Evolutionary conservation across 2,113 vertebrate species (phyloP), one percentile per base, ranked within the genome.

Genomic region (Corydoras sp.): DNA sequence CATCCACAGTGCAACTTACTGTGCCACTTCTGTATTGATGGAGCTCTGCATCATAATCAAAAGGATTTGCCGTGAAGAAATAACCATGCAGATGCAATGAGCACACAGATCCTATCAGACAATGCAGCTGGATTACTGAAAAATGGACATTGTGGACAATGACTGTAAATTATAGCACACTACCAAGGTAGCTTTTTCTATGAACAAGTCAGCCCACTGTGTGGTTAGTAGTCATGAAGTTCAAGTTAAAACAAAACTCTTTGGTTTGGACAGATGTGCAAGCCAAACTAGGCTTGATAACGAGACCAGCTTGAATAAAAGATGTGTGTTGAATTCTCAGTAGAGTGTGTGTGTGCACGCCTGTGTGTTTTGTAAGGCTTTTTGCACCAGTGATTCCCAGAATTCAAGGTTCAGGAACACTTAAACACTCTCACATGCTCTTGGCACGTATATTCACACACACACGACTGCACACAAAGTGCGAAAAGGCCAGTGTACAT

Each of bases 191-290:
- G 55, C 59, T 50, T 51, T 29, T 13, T 15, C 50, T 55, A 59
- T 64, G 30, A 29, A 13, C 31, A 49, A 62, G 51, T 18, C 66
- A 48, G 15, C 4, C 24, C 15, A 61, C 30, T 43, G 48, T 72
- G 75, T 48, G 53, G 65, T 72, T 31, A 31, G 58, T 53, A 31
- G 49, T 4, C 1, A 29, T 29, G n/a, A 48, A 55, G 51, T 49
- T 74, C 77, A 76, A 78, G 80, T 80, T 85, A 80, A 84, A 35
- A 30, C 63, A 81, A 80, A 85, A 81, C 78, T 85, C 68, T 84
- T 79, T 14, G 65, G 77, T 65, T 73, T 79, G 32, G 58, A 68
- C 58, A 65, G 58, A 74, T 77, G 77, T 64, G 50, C 14, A 78
- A 81, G 72, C 75, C 67, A 74, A 78, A 72, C 65, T 74, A 3